Conservation (phyloP, 2,113 vertebrate genomes). For the Calidris pygmaea region DNA sequence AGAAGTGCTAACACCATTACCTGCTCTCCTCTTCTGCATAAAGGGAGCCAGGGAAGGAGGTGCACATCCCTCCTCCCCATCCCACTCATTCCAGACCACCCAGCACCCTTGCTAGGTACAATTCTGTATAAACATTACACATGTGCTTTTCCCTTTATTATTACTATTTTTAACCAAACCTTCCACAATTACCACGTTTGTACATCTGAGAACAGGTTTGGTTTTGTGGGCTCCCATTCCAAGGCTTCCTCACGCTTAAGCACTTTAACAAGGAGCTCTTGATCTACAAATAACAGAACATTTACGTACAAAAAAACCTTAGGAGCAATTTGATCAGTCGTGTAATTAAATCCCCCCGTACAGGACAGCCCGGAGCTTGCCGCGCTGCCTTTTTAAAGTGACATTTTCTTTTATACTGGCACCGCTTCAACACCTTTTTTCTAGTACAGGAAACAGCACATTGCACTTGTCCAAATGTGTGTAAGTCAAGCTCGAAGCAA, state of each 20-base stretch:
- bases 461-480: slow-evolving; percentile 46
- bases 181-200: not conserved
- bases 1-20: not conserved
- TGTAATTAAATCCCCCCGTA: not conserved
- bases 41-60: not conserved
- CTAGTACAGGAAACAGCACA: slow-evolving; percentile 54
- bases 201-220: not conserved
- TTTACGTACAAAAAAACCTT: not conserved
- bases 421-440: slow-evolving; percentile 18
- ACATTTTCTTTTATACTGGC: slow-evolving; percentile 4
- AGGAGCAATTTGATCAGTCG: not conserved
- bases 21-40: not conserved
- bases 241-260: not conserved
- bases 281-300: not conserved
- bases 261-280: not conserved
- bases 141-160: not conserved
- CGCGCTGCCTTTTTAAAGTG: not conserved
- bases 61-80: no score
- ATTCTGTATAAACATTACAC: not conserved
- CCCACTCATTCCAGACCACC: not conserved
- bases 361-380: not conserved
- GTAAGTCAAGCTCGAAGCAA: slow-evolving; percentile 43
- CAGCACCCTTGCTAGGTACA: not conserved
- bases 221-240: not conserved
- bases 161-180: not conserved